phyloP scores from a whole-genome alignment of 1,140 invertebrate species.

The Lordiphosa stackelbergi region DNA sequence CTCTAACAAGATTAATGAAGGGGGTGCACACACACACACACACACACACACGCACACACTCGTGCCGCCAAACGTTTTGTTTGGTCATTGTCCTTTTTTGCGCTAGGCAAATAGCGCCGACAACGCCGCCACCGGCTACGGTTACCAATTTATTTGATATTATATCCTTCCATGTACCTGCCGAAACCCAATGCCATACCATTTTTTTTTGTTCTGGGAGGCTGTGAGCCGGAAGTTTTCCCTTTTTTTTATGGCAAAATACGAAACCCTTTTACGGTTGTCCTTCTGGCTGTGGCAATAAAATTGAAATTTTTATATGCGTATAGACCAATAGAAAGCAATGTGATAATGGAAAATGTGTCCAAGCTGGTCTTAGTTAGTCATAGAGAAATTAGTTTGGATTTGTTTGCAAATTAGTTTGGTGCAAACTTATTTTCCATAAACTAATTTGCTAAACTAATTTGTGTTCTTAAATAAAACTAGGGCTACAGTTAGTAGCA shows the following conservation, averaged over 20 bases:
- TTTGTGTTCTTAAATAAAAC: too few species aligned
- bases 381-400: too few species aligned
- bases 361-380: too few species aligned
- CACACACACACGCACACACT: slow-evolving; percentile 10
- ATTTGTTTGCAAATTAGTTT: too few species aligned
- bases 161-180: slow-evolving; percentile 1
- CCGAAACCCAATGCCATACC: slow-evolving; percentile 42
- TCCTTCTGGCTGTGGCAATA: too few species aligned
- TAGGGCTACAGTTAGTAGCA: too few species aligned
- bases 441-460: too few species aligned
- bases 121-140: slow-evolving; percentile 12
- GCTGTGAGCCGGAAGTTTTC: slow-evolving; percentile 29
- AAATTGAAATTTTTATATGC: too few species aligned
- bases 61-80: slow-evolving; percentile 25
- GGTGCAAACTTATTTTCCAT: too few species aligned
- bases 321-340: too few species aligned
- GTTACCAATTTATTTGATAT: slow-evolving; percentile 23
- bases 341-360: too few species aligned
- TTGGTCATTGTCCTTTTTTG: slow-evolving; percentile 69
- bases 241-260: slow-evolving; percentile 32
- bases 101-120: slow-evolving; percentile 54
- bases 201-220: slow-evolving; percentile 13
- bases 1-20: slow-evolving; percentile 60
- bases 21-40: slow-evolving; percentile 22
- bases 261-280: slow-evolving; percentile 22